phyloP scores from a whole-genome alignment of 2,113 vertebrate genomes.

The Synchiropus splendidus region DNA sequence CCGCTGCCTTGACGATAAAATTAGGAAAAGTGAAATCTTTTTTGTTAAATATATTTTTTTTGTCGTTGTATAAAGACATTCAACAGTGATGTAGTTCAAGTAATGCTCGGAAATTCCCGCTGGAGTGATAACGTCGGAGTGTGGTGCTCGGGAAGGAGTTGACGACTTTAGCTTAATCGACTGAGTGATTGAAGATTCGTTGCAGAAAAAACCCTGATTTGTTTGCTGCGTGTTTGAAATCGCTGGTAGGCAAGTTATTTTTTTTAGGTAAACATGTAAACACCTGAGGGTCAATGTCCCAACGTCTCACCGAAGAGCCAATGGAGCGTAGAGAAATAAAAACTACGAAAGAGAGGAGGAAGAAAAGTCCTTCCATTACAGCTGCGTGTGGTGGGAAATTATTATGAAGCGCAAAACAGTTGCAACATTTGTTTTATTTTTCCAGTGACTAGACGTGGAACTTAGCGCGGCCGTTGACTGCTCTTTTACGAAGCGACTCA shows the following conservation, averaged over 20 bases:
- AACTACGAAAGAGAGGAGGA: conserved; percentile 5
- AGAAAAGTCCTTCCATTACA: no score
- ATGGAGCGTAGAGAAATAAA: not conserved
- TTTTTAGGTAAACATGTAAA: conserved; percentile 32
- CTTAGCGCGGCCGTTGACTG: no score
- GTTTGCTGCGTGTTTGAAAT: not conserved
- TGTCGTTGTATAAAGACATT: conserved; percentile 66
- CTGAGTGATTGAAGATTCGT: conserved; percentile 18
- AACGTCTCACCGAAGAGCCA: no score
- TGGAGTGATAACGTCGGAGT: conserved; percentile 3
- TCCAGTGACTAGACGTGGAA: no score
- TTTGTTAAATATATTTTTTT: conserved; percentile 53
- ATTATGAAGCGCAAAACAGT: no score
- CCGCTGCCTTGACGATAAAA: conserved; percentile 27
- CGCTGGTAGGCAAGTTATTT: conserved; percentile 31
- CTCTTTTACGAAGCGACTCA: no score
- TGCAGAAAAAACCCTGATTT: conserved; percentile 49
- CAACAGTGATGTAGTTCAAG: conserved; percentile 69
- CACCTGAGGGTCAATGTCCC: conserved; percentile 35
- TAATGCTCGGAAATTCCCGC: conserved; percentile 48
- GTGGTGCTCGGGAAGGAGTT: conserved; percentile 11
- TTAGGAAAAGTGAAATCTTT: conserved; percentile 7
- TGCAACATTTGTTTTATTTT: no score
- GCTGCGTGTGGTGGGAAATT: no score
- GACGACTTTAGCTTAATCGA: conserved; percentile 25